These are phyloP conservation scores for Micromesistius poutassou DNA, from an alignment of 2,797 vertebrate species.

Conservation along the genomic window DNA sequence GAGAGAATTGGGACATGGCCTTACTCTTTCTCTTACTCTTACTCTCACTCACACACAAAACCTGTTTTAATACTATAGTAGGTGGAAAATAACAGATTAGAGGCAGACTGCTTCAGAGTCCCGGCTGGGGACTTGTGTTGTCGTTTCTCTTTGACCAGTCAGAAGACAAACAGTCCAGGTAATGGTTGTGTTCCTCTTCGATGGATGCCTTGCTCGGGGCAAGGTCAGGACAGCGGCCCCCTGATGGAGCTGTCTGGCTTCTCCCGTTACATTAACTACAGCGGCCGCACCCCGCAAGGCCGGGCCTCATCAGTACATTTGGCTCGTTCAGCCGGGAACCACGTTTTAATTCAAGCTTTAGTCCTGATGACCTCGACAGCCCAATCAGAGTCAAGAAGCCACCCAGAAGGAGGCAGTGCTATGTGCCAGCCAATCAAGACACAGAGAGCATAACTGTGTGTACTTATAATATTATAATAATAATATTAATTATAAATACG, in stretches of 20 bases:
- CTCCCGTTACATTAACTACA: not conserved
- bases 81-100: not conserved
- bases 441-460: not conserved
- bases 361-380: not conserved
- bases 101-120: not conserved
- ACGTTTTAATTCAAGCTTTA: too few species aligned
- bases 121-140: not conserved
- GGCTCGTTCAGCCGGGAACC: too few species aligned
- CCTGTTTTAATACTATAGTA: not conserved
- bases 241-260: not conserved
- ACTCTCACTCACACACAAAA: not conserved
- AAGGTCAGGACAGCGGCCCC: not conserved
- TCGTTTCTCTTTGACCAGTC: not conserved
- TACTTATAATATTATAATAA: too few species aligned
- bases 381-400: not conserved
- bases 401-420: not conserved
- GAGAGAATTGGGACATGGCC: too few species aligned
- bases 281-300: not conserved
- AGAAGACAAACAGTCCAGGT: not conserved
- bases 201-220: not conserved
- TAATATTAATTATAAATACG: too few species aligned
- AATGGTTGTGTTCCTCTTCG: not conserved
- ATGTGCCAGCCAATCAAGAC: not conserved
- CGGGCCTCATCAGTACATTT: not conserved
- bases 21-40: too few species aligned